Evolutionary conservation across 2,113 vertebrate species (phyloP).

Genomic region (Lycaon pictus): DNA sequence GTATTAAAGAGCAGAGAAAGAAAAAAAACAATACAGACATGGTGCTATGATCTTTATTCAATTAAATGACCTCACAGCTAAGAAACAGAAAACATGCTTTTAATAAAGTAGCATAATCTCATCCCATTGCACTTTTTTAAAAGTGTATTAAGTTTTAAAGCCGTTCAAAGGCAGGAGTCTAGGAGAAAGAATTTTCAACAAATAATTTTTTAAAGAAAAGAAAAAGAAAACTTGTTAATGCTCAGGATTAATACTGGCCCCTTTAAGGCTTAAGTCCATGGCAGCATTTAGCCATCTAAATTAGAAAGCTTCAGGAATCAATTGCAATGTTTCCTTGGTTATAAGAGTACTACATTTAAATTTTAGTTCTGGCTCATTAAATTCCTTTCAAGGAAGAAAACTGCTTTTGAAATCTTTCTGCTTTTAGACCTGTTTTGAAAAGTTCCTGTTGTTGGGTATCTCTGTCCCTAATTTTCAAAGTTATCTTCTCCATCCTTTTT

Average conservation of each 20-base stretch:
- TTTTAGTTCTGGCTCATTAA: conserved; percentile 15
- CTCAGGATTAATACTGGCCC: conserved; percentile 12
- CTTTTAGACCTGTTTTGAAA: neutral
- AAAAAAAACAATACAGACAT: neutral
- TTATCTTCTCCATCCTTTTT: conserved; percentile 38
- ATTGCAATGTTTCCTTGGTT: neutral
- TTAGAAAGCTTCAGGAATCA: conserved; percentile 24
- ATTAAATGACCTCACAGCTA: conserved; percentile 63
- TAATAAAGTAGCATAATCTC: conserved; percentile 45
- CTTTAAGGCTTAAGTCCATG: conserved; percentile 52
- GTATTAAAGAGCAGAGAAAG: neutral
- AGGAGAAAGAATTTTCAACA: conserved; percentile 57
- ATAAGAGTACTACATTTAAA: neutral
- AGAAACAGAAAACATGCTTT: conserved; percentile 70
- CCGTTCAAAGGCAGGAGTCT: conserved; percentile 42
- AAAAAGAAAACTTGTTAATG: neutral
- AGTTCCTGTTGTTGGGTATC: neutral
- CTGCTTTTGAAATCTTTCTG: neutral
- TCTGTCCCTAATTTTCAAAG: neutral
- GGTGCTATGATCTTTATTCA: conserved; percentile 76
- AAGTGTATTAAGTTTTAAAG: conserved; percentile 60
- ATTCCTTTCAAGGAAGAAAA: conserved; percentile 22
- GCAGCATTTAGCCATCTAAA: neutral
- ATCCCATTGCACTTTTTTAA: conserved; percentile 60
- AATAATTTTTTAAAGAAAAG: conserved; percentile 25